Evolutionary conservation across 2,888 invertebrate species (phyloP).

Genomic region (Serrognathus titanus): DNA sequence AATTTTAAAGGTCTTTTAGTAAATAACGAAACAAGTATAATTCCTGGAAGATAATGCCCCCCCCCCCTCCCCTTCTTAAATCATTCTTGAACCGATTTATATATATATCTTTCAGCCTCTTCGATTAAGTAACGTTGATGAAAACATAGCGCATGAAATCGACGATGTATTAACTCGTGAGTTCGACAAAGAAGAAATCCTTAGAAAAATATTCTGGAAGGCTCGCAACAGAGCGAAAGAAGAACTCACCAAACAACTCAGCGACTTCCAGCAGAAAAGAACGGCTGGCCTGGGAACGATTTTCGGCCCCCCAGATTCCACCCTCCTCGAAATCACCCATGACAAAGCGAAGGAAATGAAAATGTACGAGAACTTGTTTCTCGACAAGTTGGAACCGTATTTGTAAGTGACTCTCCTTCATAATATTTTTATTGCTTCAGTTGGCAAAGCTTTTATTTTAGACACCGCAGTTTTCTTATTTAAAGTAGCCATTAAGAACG

Average conservation of each 20-base stretch:
- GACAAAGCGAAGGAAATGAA: conserved; percentile 75
- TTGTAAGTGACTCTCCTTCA: conserved; percentile 51
- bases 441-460: background rate
- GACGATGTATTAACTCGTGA: conserved; percentile 82
- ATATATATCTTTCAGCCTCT: conserved; percentile 61
- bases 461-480: no score
- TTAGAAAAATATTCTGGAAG: conserved; percentile 85
- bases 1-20: background rate
- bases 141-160: conserved; percentile 84
- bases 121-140: conserved; percentile 75
- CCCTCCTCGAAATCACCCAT: conserved; percentile 73
- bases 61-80: background rate
- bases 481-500: no score
- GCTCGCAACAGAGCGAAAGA: conserved; percentile 81
- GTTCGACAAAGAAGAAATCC: conserved; percentile 84
- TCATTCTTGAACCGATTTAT: background rate
- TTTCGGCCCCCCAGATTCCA: conserved; percentile 82
- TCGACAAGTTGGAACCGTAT: conserved; percentile 60
- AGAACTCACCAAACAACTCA: conserved; percentile 74
- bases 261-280: conserved; percentile 79
- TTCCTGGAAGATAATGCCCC: no score
- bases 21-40: no score
- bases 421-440: background rate
- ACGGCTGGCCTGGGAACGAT: conserved; percentile 85
- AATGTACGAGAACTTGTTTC: conserved; percentile 69